Conservation (phyloP, 2,888 invertebrate genomes). For the Hydraecia micacea region DNA sequence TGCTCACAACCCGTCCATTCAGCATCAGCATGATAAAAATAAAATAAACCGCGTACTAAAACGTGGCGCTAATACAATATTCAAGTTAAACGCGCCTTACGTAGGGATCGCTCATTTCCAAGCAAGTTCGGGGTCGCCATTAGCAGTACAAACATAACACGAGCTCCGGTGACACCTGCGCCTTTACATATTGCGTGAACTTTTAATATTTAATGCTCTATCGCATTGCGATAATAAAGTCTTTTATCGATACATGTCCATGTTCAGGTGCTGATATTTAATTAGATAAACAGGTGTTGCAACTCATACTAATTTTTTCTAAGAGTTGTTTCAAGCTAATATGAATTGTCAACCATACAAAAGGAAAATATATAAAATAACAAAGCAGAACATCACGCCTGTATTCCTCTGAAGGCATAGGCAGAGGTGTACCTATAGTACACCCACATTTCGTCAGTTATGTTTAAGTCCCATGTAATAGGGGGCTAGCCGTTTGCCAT, state of each 20-base stretch:
- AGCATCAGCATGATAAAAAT: constrained; percentile 23
- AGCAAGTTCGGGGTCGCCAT: constrained; percentile 78
- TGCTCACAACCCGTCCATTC: constrained; percentile 3
- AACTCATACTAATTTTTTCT: too few species aligned
- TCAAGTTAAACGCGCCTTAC: constrained; percentile 67
- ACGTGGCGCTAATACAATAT: constrained; percentile 51
- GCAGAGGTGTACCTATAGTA: neutral
- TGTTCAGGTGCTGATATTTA: neutral
- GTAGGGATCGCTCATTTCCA: constrained; percentile 79
- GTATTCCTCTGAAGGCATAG: neutral
- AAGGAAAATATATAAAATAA: neutral
- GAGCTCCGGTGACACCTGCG: constrained; percentile 83
- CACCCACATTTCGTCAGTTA: too few species aligned
- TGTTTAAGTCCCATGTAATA: neutral
- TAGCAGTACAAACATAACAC: constrained; percentile 84
- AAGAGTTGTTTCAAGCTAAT: neutral
- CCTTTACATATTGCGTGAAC: constrained; percentile 72
- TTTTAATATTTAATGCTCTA: constrained; percentile 70
- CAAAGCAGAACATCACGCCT: neutral
- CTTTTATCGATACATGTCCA: constrained; percentile 28
- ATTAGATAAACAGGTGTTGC: neutral
- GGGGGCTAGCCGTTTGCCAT: neutral
- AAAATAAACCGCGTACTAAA: constrained; percentile 20
- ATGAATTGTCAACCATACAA: neutral
- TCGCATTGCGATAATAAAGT: constrained; percentile 61